Base-by-base conservation (phyloP, 2,888 invertebrate genomes). In the Strigamia crassipes region DNA sequence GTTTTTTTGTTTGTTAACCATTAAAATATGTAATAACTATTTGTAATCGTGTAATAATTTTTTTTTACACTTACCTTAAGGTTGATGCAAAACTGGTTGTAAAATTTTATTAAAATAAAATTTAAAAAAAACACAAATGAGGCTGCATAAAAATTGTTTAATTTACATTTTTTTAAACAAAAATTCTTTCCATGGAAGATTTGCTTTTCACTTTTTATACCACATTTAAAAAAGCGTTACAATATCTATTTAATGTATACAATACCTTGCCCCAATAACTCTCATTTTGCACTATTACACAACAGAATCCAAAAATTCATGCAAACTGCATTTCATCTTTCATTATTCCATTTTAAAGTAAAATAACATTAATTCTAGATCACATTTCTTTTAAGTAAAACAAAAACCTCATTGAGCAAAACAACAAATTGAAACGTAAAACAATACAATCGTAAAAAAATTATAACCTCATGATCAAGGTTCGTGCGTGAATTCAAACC, bases 391-490 rank as follows among this genome's bases (percentile, higher is more conserved):
- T 61, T 61, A 61, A 61, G 61, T 61, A 61, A 18, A n/a, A 18
- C 18, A n/a, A 61, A 61, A 61, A 13, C 61, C 61, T 18, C 21
- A 61, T 61, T 61, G 61, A 61, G 61, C 61, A 61, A 61, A 5
- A 61, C 23, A 61, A 61, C 23, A 61, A 61, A 61, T n/a, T 61
- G 4, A 61, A 61, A 61, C 61, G 56, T 56, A 23, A 61, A 18
- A 61, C 18, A 61, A 61, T 23, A 18, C 21, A 61, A 4, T 21
- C 21, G n/a, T 61, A 61, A 61, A 61, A 61, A 51, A 61, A 61
- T 61, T 61, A 61, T 61, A 18, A 61, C 10, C 18, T 61, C 61
- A 61, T 61, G 61, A 61, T 61, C 61, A 46, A 46, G 46, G n/a
- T 46, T n/a, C n/a, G 46, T 15, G 13, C 15, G 13, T 46, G n/a